Conservation (phyloP, 2,113 vertebrate species). For the Gallinago undulata region DNA sequence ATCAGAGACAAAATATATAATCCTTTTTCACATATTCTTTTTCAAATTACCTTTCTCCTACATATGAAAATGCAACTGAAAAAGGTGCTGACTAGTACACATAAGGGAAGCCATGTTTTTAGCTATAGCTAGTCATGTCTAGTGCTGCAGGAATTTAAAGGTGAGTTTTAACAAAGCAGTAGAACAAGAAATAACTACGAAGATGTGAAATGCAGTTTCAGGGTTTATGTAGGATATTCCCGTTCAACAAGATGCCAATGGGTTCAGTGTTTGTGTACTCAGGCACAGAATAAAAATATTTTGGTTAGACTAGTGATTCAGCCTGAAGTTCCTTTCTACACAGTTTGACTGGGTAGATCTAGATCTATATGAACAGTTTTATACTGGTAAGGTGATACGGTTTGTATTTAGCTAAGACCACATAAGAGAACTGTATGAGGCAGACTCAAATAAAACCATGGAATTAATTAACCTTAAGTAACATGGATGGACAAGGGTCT, state of each 20-base stretch:
- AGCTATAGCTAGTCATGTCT: background rate
- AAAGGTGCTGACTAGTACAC: background rate
- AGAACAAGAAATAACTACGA: background rate
- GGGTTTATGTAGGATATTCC: background rate
- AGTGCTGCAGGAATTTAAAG: background rate
- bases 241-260: background rate
- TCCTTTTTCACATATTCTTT: background rate
- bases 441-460: background rate
- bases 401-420: background rate
- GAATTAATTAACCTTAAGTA: background rate
- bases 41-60: background rate
- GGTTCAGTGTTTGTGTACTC: background rate
- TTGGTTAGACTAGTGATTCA: background rate
- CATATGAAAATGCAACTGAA: background rate
- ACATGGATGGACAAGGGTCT: background rate
- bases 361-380: background rate
- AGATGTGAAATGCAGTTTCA: background rate
- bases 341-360: background rate
- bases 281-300: background rate
- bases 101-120: background rate
- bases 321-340: background rate
- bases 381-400: accelerated
- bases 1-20: background rate
- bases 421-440: background rate
- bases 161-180: background rate